A percentile compares a stretch with the other conserved stretches of the same genome.
Conservation (phyloP, 1,140 invertebrate genomes). For the Mactra quadrangularis region DNA sequence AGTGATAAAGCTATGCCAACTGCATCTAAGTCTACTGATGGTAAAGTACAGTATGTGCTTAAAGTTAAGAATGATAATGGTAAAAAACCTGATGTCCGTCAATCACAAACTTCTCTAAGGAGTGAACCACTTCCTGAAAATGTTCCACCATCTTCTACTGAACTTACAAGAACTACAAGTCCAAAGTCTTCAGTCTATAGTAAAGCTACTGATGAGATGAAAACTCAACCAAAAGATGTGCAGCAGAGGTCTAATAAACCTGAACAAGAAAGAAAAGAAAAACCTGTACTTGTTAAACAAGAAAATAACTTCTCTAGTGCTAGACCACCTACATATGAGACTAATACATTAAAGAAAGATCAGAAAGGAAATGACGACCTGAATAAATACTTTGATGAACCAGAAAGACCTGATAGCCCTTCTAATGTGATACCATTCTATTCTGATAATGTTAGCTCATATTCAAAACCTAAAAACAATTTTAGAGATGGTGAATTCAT, state of each 20-base stretch:
- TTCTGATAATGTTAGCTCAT: constrained; percentile 36
- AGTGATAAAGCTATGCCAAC: not conserved
- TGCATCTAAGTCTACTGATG: not conserved
- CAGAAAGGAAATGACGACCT: constrained; percentile 24
- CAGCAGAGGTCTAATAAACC: not conserved
- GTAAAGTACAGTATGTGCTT: constrained; percentile 53
- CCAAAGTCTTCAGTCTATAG: constrained; percentile 8
- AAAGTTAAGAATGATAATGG: constrained; percentile 19
- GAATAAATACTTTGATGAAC: constrained; percentile 57
- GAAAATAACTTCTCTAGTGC: not conserved
- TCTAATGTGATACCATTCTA: constrained; percentile 31
- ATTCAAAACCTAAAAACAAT: constrained; percentile 24
- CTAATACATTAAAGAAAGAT: not conserved
- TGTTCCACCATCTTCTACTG: constrained; percentile 48
- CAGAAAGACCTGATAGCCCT: constrained; percentile 20
- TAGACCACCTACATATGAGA: constrained; percentile 20
- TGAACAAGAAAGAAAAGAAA: constrained; percentile 1
- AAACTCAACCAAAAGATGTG: not conserved
- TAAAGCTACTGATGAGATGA: not conserved
- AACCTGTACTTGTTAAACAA: not conserved
- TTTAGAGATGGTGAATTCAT: constrained; percentile 51
- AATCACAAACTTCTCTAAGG: constrained; percentile 21
- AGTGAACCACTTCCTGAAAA: constrained; percentile 49
- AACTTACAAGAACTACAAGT: constrained; percentile 34
- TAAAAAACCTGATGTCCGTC: constrained; percentile 45